Conservation (phyloP, 2,888 invertebrate species). For the Trachelus iudaicus region DNA sequence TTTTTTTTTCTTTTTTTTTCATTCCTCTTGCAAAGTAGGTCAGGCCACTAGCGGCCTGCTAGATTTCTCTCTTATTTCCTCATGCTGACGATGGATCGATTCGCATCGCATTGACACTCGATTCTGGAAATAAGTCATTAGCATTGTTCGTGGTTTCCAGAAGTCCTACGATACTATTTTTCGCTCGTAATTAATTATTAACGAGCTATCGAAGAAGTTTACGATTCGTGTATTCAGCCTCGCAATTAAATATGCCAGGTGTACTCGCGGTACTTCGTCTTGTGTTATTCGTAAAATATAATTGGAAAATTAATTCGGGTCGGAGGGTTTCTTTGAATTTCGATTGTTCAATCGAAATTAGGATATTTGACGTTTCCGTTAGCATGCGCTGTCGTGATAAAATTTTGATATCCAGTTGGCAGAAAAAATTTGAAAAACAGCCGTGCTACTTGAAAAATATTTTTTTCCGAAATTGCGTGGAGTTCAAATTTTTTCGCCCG, state of each 20-base stretch:
- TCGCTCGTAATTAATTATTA: slow-evolving; percentile 40
- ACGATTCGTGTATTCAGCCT: slow-evolving; percentile 23
- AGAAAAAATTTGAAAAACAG: too few species aligned
- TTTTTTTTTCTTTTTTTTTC: not conserved
- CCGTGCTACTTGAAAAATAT: too few species aligned
- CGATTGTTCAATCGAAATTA: too few species aligned
- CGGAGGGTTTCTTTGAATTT: not conserved
- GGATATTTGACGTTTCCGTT: too few species aligned
- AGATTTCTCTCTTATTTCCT: not conserved
- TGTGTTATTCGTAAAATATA: slow-evolving; percentile 29
- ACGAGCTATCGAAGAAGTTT: slow-evolving; percentile 29
- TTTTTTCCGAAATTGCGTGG: too few species aligned
- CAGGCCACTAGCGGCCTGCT: not conserved
- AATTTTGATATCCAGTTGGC: too few species aligned
- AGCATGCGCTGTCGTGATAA: too few species aligned
- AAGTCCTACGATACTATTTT: slow-evolving; percentile 24
- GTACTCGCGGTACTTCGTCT: not conserved
- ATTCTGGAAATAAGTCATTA: not conserved
- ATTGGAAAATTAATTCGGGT: slow-evolving; percentile 38
- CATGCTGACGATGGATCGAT: not conserved
- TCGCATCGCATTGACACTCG: not conserved
- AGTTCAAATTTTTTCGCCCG: too few species aligned
- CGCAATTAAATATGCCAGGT: slow-evolving; percentile 26
- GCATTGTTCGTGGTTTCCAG: not conserved
- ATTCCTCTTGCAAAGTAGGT: not conserved